Percentiles rank a stretch among this genome's conserved stretches.
Conservation (phyloP, 2,113 vertebrate species). For the Cyphomyrus discorhynchus region DNA sequence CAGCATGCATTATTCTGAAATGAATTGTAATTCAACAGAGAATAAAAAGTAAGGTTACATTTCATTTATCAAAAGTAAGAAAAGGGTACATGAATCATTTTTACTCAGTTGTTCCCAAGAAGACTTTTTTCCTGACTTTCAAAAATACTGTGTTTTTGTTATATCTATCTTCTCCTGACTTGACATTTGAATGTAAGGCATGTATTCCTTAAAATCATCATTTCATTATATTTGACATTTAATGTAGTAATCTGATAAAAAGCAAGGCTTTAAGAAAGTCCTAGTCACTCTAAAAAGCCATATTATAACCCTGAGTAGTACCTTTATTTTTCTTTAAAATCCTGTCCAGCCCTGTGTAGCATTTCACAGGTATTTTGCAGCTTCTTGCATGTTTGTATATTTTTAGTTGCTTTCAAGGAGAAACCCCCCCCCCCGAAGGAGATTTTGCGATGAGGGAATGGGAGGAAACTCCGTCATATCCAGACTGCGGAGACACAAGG, state of each 20-base stretch:
- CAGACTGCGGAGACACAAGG: not conserved
- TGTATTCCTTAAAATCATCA: not conserved
- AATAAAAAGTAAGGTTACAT: not conserved
- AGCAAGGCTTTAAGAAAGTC: not conserved
- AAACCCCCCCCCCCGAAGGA: not conserved
- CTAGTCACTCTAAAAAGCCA: constrained; percentile 7
- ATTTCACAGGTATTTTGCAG: constrained; percentile 4
- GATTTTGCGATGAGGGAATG: not conserved
- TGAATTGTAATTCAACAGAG: not conserved
- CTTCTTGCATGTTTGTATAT: constrained; percentile 2
- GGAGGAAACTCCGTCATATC: not conserved
- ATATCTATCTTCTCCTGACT: not conserved
- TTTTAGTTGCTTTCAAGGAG: constrained; percentile 4
- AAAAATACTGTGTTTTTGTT: constrained; percentile 7
- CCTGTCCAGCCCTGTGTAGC: not conserved
- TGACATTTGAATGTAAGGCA: constrained; percentile 16
- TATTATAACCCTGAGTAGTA: not conserved
- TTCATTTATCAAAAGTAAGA: constrained; percentile 3
- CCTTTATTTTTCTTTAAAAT: not conserved
- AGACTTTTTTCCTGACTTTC: not conserved
- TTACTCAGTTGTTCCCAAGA: not conserved
- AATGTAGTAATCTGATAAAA: not conserved
- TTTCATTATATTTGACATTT: constrained; percentile 3
- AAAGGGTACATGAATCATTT: not conserved
- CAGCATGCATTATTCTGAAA: not conserved